Percentiles rank a stretch among this genome's conserved stretches.
Conservation (phyloP, 2,113 vertebrate genomes). For the Oryzias woworae region DNA sequence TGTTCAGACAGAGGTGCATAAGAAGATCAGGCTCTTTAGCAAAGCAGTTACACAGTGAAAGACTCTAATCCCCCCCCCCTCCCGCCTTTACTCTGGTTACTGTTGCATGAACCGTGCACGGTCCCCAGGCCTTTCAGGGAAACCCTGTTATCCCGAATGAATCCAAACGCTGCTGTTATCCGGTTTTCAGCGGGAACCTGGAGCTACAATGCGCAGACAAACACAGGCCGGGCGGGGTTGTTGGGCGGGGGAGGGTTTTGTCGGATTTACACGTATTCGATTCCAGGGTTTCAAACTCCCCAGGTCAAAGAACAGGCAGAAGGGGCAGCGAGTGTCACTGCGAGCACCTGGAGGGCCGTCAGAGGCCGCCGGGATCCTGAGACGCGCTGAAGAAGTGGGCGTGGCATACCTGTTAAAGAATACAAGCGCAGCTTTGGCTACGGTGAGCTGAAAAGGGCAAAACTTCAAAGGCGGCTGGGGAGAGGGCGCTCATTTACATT, state of each 20-base stretch:
- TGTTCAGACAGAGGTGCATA: slow-evolving; percentile 59
- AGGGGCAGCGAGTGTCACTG: slow-evolving; percentile 13
- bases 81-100: slow-evolving; percentile 77
- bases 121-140: slow-evolving; percentile 70
- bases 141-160: slow-evolving; percentile 86
- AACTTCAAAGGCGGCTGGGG: slow-evolving; percentile 50
- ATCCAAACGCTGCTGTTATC: slow-evolving; percentile 90
- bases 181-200: slow-evolving; percentile 87
- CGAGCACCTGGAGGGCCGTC: slow-evolving; percentile 68
- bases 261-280: slow-evolving; percentile 97
- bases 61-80: slow-evolving; percentile 73
- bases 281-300: slow-evolving; percentile 91
- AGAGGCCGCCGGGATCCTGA: slow-evolving; percentile 32
- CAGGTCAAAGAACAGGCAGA: slow-evolving; percentile 72
- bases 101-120: slow-evolving; percentile 59
- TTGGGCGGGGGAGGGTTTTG: slow-evolving; percentile 78
- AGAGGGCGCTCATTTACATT: slow-evolving; percentile 75
- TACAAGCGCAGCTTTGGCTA: slow-evolving; percentile 17
- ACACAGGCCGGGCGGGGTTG: slow-evolving; percentile 36
- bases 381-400: slow-evolving; percentile 39
- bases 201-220: slow-evolving; percentile 78
- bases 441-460: slow-evolving; percentile 36
- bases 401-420: slow-evolving; percentile 55
- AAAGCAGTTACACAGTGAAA: slow-evolving; percentile 82
- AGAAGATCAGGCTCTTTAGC: slow-evolving; percentile 74